Percentiles rank a stretch among this genome's conserved stretches.
phyloP scores from a whole-genome alignment of 2,113 vertebrate genomes.

The Brachyhypopomus occidentalis region DNA sequence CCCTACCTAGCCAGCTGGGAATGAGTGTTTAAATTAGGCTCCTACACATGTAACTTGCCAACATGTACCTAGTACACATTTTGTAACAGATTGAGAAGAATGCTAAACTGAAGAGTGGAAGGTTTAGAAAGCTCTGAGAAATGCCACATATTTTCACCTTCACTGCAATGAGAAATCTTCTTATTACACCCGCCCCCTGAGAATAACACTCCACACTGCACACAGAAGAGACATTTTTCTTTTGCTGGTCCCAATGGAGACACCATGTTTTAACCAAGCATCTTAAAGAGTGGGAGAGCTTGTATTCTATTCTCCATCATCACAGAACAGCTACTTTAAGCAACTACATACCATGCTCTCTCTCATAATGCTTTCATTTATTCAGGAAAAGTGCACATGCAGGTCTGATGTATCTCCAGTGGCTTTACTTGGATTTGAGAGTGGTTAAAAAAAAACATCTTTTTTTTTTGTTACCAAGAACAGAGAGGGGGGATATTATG shows the following conservation, averaged over 20 bases:
- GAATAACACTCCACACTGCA: background rate
- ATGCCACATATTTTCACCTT: background rate
- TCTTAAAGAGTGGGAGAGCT: constrained; percentile 21
- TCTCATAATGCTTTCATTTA: constrained; percentile 45
- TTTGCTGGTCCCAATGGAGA: constrained; percentile 9
- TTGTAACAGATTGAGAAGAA: background rate
- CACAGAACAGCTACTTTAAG: constrained; percentile 39
- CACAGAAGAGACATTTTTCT: constrained; percentile 32
- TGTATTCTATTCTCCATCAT: constrained; percentile 36
- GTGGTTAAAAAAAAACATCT: constrained; percentile 14
- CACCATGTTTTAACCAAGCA: constrained; percentile 46
- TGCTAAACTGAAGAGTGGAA: background rate
- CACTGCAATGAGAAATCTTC: constrained; percentile 3
- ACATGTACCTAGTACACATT: background rate
- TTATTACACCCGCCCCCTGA: background rate
- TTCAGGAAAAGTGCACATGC: constrained; percentile 27
- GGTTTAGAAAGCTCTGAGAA: background rate
- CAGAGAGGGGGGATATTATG: background rate
- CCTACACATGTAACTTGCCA: background rate
- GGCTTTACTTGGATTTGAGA: constrained; percentile 1
- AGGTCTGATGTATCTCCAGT: background rate
- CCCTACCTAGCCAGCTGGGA: background rate
- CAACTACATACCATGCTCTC: constrained; percentile 16
- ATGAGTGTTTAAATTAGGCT: background rate
- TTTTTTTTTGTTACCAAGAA: background rate